Conservation (phyloP, 2,797 vertebrate species). For the Chrosomus eos region DNA sequence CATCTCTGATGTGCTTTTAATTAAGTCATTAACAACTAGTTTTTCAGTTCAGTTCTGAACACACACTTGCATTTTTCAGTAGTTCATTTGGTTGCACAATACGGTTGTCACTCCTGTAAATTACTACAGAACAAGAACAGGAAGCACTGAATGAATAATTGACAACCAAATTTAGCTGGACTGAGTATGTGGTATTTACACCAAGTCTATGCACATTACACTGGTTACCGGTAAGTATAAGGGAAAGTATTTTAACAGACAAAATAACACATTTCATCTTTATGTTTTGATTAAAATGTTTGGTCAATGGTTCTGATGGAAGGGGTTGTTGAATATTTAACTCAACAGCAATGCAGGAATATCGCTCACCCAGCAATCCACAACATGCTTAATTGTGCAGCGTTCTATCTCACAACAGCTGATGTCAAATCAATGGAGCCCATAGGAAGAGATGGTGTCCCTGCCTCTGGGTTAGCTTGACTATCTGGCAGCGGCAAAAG, state of each 20-base stretch:
- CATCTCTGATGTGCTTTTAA: too few relatives aligned
- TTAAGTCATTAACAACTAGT: too few relatives aligned
- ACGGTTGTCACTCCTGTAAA: not conserved
- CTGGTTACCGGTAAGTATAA: not conserved
- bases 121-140: not conserved
- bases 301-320: conserved; percentile 64
- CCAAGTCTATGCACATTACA: not conserved
- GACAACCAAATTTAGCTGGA: not conserved
- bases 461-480: not conserved
- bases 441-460: conserved; percentile 22
- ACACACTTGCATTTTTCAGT: too few relatives aligned
- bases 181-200: not conserved
- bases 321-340: conserved; percentile 62
- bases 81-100: too few relatives aligned
- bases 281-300: conserved; percentile 65
- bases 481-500: conserved; percentile 6
- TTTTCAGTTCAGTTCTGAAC: too few relatives aligned
- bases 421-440: conserved; percentile 72
- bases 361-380: conserved; percentile 66
- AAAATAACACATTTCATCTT: not conserved
- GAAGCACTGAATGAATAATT: not conserved
- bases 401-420: conserved; percentile 64
- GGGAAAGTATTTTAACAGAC: not conserved
- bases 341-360: conserved; percentile 69
- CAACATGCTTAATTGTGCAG: conserved; percentile 71